Evolutionary conservation across 1,140 invertebrate species (phyloP), one percentile per base, ranked within the genome.

Genomic region (Aphelenchoides besseyi): DNA sequence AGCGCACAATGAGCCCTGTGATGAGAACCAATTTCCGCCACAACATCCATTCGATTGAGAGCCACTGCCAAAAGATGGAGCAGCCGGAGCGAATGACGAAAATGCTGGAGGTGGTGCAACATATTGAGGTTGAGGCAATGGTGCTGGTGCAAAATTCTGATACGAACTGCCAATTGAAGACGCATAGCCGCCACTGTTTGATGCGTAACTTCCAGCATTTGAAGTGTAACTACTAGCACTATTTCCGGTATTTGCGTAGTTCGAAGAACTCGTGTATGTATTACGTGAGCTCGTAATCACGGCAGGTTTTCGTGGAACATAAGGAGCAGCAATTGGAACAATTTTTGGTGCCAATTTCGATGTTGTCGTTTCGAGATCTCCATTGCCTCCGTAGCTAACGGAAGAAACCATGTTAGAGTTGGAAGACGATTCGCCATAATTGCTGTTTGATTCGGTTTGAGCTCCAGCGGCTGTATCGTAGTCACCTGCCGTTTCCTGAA

Each of bases 1-100:
- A 59, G 55, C 55, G 55, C 55, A 59, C 55, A 59, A 33, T 16
- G 55, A 59, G 5, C 55, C 55, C 23, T 59, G 55, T 29, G 55
- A 59, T 23, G 55, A 59, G 55, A 59, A 59, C 55, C 55, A 59
- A 33, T 5, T 8, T 8, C 55, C 55, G 5, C 55, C 55, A 59
- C 55, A 59, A 23, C 55, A 59, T 28, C 55, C 55, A 18, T 59
- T 59, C 18, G 55, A 59, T 33, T 59, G 55, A 8, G 26, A 28
- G 55, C 18, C 5, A 12, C 26, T 59, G 55, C 32, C 32, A 33
- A 16, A 59, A 23, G 55, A 28, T 12, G 18, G 5, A 59, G 55
- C 55, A 8, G 55, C 26, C 18, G 5, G 55, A 8, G 55, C 55
- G 55, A 18, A 59, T 8, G 5, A 59, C 5, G 16, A 8, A 23